Conservation (phyloP, 2,888 invertebrate species). For the Cremastobaeus sp. region DNA sequence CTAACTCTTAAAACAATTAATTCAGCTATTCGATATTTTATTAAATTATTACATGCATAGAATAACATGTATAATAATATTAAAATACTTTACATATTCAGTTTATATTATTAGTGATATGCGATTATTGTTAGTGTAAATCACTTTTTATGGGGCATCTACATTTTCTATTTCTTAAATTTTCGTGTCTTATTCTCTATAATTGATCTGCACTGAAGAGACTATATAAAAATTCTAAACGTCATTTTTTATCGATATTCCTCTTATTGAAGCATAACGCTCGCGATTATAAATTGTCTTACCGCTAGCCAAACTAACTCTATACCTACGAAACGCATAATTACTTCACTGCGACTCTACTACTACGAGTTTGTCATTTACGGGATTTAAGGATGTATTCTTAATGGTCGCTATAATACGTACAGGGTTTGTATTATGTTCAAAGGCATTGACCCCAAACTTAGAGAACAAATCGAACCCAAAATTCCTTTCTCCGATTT, state of each 20-base stretch:
- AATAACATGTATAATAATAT: conserved; percentile 38
- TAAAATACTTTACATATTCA: conserved; percentile 37
- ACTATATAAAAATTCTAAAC: conserved; percentile 1
- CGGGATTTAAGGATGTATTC: conserved; percentile 40
- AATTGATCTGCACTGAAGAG: neutral
- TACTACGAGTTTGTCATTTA: conserved; percentile 57
- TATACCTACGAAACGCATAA: conserved; percentile 57
- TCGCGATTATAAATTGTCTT: conserved; percentile 54
- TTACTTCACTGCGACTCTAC: conserved; percentile 61
- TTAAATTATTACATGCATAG: conserved; percentile 19
- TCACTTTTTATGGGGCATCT: conserved; percentile 30
- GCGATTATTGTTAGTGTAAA: conserved; percentile 30
- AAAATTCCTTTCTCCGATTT: conserved; percentile 53
- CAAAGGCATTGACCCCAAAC: conserved; percentile 35
- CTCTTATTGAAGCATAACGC: conserved; percentile 45
- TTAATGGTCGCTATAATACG: conserved; percentile 57
- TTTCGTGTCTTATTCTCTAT: neutral
- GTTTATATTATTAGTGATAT: conserved; percentile 33
- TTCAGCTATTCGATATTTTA: conserved; percentile 19
- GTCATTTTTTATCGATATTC: conserved; percentile 50
- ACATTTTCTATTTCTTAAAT: conserved; percentile 6
- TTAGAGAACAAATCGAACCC: conserved; percentile 38
- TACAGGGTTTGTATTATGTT: conserved; percentile 38
- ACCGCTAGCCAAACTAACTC: conserved; percentile 57
- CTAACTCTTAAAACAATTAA: conserved; percentile 13